These are phyloP conservation scores for Idaea dimidiata DNA, from an alignment of 2,888 invertebrate species.

Conservation along the genomic window DNA sequence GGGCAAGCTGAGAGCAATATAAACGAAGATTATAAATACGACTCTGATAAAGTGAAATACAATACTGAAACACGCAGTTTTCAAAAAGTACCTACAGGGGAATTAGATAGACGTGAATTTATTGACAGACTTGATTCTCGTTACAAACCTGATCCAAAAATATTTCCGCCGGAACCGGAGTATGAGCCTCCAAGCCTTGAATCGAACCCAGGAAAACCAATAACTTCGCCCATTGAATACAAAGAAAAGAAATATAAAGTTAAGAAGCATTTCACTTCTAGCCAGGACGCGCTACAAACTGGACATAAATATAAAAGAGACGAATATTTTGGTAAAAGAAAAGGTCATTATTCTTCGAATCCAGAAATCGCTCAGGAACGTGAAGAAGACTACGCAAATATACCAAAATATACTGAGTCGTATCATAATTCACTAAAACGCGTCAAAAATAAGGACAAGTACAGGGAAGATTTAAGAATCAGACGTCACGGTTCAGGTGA, in stretches of 20 bases:
- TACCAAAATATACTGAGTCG: slow-evolving; percentile 66
- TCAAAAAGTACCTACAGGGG: slow-evolving; percentile 59
- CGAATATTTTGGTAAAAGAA: slow-evolving; percentile 67
- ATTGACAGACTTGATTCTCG: slow-evolving; percentile 57
- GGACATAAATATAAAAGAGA: slow-evolving; percentile 75
- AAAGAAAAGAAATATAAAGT: slow-evolving; percentile 76
- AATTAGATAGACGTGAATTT: slow-evolving; percentile 64
- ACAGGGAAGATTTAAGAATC: slow-evolving; percentile 60
- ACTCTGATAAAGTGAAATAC: slow-evolving; percentile 73
- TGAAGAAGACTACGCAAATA: slow-evolving; percentile 72
- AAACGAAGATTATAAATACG: slow-evolving; percentile 76
- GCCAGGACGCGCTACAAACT: slow-evolving; percentile 69
- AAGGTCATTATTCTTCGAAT: slow-evolving; percentile 82
- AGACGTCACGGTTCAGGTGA: slow-evolving; percentile 73
- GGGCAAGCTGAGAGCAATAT: slow-evolving; percentile 76
- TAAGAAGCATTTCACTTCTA: slow-evolving; percentile 70
- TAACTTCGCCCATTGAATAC: slow-evolving; percentile 82
- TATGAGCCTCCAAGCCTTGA: slow-evolving; percentile 86
- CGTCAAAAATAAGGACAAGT: slow-evolving; percentile 76
- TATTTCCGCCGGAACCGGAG: slow-evolving; percentile 76
- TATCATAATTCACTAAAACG: slow-evolving; percentile 83
- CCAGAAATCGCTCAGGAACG: slow-evolving; percentile 81
- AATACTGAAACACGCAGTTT: slow-evolving; percentile 65
- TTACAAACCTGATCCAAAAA: slow-evolving; percentile 54
- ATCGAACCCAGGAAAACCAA: slow-evolving; percentile 76